Base-by-base conservation (phyloP, 2,113 vertebrate species). In the Mus pahari region DNA sequence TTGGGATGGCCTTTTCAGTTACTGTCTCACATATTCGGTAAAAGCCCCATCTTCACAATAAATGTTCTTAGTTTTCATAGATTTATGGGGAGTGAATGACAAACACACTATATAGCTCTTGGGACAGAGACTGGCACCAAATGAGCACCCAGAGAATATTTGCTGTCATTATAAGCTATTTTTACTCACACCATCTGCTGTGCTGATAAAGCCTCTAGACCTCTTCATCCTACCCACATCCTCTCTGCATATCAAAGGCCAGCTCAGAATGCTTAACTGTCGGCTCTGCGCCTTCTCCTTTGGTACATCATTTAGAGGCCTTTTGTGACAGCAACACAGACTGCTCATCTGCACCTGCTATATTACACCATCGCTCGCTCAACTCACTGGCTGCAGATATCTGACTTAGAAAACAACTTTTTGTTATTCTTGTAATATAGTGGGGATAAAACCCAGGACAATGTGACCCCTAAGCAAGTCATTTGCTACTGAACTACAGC, bases 321-420 rank as follows among this genome's bases (percentile, higher is more conserved):
- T 62, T 42, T 10, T 12, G 0, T 22, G 4, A 0, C 0, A 20
- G 28, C 22, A n/a, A 71, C 2, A 31, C 3, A 31, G 60, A 64
- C 58, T 0, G 82, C 39, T 84, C 60, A 45, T 45, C 9, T 0
- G 68, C 60, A 45, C 28, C 42, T 26, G 10, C 17, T 14, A 11
- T 7, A 13, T 26, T 22, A 42, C 1, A 7, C 0, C 28, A 5
- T 36, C 39, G 10, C 39, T 42, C 42, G 13, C 39, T 42, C 42
- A 22, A 9, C 62, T 86, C 42, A 42, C 19, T 60, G 53, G 58
- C 66, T 62, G 17, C 0, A 55, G n/a, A 39, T 1, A 58, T 3
- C n/a, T 81, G 86, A 39, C 82, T 81, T 24, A n/a, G 24, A 33
- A 55, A 92, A 33, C 19, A 53, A n/a, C 19, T 12, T 33, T 66